A percentile compares a stretch with the other conserved stretches of the same genome.
Evolutionary conservation across 2,113 vertebrate species (phyloP).

Genomic region (Struthidea cinerea): DNA sequence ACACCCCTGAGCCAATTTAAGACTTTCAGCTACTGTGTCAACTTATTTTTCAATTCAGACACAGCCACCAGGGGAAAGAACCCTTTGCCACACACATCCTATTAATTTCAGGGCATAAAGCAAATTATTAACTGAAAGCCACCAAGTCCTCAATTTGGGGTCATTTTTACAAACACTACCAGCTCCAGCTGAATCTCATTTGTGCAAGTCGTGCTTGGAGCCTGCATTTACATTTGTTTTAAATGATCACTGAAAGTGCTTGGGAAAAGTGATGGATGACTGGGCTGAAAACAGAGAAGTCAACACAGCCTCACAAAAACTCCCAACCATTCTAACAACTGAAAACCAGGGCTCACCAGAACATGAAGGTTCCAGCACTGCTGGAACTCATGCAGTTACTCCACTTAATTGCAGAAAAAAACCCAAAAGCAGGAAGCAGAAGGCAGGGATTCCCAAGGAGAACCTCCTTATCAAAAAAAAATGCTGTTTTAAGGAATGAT

Average conservation of each 20-base stretch:
- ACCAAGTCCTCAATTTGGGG: not conserved
- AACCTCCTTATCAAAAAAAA: not conserved
- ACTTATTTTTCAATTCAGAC: not conserved
- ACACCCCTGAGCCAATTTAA: not conserved
- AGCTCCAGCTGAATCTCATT: not conserved
- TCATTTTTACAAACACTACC: not conserved
- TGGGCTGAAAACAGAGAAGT: not conserved
- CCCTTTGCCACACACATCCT: not conserved
- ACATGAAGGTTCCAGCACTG: not conserved
- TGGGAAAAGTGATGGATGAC: not conserved
- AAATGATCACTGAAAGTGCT: not conserved
- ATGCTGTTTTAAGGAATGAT: not conserved
- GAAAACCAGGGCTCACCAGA: not conserved
- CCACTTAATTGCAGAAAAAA: not conserved
- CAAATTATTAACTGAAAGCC: not conserved
- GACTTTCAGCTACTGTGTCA: not conserved
- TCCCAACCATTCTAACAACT: not conserved
- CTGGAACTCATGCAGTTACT: not conserved
- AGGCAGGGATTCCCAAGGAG: not conserved
- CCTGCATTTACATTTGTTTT: not conserved
- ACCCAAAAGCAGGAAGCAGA: fast-evolving
- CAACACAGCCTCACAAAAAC: not conserved
- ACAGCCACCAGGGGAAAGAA: not conserved
- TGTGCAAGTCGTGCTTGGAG: not conserved
- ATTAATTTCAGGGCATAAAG: not conserved